phyloP scores from a whole-genome alignment of 2,888 invertebrate species.

The Agrilus cyanescens region DNA sequence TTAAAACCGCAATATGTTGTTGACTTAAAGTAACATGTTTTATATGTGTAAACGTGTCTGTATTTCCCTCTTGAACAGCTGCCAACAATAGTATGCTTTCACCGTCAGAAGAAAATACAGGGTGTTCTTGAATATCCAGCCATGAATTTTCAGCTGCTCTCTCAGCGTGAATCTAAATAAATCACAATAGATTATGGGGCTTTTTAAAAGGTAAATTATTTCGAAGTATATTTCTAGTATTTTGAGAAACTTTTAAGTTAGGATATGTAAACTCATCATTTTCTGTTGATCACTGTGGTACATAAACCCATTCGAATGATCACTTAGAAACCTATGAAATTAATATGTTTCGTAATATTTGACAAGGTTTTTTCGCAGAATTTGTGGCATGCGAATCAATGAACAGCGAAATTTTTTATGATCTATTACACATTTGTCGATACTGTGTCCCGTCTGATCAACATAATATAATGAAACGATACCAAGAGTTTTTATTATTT shows the following conservation, averaged over 20 bases:
- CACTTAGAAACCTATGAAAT: too few species aligned
- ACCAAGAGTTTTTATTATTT: too few species aligned
- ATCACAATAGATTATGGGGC: slow-evolving; percentile 1
- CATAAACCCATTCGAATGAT: too few species aligned
- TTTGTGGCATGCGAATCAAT: too few species aligned
- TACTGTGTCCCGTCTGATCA: too few species aligned
- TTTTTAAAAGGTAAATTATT: not conserved
- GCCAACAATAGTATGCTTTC: slow-evolving; percentile 74
- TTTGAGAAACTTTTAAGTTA: not conserved
- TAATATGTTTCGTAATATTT: too few species aligned
- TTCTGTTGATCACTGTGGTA: slow-evolving; percentile 1
- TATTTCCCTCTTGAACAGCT: slow-evolving; percentile 71
- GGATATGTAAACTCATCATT: not conserved
- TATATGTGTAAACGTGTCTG: slow-evolving; percentile 78
- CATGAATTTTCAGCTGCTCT: slow-evolving; percentile 74
- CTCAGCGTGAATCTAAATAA: slow-evolving; percentile 61
- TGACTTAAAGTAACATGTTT: slow-evolving; percentile 74
- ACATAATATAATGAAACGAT: too few species aligned
- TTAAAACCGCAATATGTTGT: slow-evolving; percentile 72
- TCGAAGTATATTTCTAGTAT: not conserved
- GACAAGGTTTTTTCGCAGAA: too few species aligned
- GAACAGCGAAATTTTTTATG: too few species aligned
- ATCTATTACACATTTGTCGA: too few species aligned
- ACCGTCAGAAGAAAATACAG: slow-evolving; percentile 73
- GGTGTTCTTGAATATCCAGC: slow-evolving; percentile 76